These are phyloP conservation scores for Gobius niger DNA, from an alignment of 2,113 vertebrate genomes.

Conservation along the genomic window DNA sequence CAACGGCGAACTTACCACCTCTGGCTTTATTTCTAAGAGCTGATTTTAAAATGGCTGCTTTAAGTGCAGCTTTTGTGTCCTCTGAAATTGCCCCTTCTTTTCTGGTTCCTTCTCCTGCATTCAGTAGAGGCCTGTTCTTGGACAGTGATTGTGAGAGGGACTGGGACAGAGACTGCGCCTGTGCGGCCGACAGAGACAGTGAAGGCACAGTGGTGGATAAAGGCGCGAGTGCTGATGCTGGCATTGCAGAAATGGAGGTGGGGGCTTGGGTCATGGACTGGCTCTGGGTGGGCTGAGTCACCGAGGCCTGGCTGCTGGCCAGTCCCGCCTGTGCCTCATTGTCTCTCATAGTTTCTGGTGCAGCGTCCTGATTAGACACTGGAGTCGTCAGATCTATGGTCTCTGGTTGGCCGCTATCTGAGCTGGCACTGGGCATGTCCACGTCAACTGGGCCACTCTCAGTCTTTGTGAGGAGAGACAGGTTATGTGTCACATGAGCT, in stretches of 20 bases:
- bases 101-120: slow-evolving; percentile 73
- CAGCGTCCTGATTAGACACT: slow-evolving; percentile 63
- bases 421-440: slow-evolving; percentile 91
- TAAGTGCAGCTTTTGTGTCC: slow-evolving; percentile 92
- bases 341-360: slow-evolving; percentile 63
- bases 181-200: slow-evolving; percentile 72
- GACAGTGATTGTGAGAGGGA: slow-evolving; percentile 73
- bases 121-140: slow-evolving; percentile 62
- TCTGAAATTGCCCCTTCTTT: slow-evolving; percentile 91
- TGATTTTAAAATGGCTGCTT: slow-evolving; percentile 87
- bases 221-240: slow-evolving; percentile 43
- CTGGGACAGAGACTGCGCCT: slow-evolving; percentile 75
- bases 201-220: slow-evolving; percentile 58
- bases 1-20: slow-evolving; percentile 78
- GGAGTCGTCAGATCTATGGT: slow-evolving; percentile 85
- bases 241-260: slow-evolving; percentile 36
- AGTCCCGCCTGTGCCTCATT: slow-evolving; percentile 46
- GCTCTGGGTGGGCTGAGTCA: slow-evolving; percentile 42
- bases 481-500: slow-evolving; percentile 41
- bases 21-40: slow-evolving; percentile 85
- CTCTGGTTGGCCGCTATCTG: slow-evolving; percentile 78
- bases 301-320: slow-evolving; percentile 30
- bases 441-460: slow-evolving; percentile 79
- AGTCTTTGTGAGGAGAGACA: slow-evolving; percentile 60
- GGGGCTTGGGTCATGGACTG: slow-evolving; percentile 50